Percentiles rank a stretch among this genome's conserved stretches.
phyloP scores from a whole-genome alignment of 2,797 vertebrate genomes.

The Xenentodon cancila region DNA sequence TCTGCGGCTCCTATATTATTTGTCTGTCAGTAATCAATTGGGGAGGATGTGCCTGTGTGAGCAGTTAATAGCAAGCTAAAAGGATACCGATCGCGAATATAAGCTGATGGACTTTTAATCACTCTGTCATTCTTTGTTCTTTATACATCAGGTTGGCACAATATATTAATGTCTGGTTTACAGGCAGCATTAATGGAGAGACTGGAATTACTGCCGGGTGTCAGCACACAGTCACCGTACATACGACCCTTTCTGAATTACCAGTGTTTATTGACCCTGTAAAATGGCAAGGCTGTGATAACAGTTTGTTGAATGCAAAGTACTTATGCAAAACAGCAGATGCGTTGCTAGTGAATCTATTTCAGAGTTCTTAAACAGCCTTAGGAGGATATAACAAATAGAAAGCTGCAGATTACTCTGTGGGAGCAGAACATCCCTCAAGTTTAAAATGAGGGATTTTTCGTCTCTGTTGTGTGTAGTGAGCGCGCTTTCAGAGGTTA shows the following conservation, averaged over 20 bases:
- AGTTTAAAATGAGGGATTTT: slow-evolving; percentile 66
- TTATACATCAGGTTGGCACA: slow-evolving; percentile 55
- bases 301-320: slow-evolving; percentile 60
- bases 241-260: slow-evolving; percentile 54
- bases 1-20: slow-evolving; percentile 55
- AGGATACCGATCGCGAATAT: slow-evolving; percentile 45
- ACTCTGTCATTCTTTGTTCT: slow-evolving; percentile 60
- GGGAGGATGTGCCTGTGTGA: slow-evolving; percentile 33
- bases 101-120: slow-evolving; percentile 54
- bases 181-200: slow-evolving; percentile 52
- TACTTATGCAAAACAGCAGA: slow-evolving; percentile 71
- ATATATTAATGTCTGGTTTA: slow-evolving; percentile 58
- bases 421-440: slow-evolving; percentile 58
- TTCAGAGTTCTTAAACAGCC: slow-evolving; percentile 59
- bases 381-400: slow-evolving; percentile 71
- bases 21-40: slow-evolving; percentile 53
- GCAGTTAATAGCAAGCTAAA: slow-evolving; percentile 63
- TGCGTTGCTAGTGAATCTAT: slow-evolving; percentile 50
- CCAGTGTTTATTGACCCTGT: slow-evolving; percentile 56
- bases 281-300: slow-evolving; percentile 53
- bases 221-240: slow-evolving; percentile 44
- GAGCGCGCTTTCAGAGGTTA: too few species aligned
- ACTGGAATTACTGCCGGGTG: slow-evolving; percentile 57
- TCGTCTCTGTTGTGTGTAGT: too few species aligned
- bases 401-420: slow-evolving; percentile 71